A percentile compares a stretch with the other conserved stretches of the same genome.
phyloP scores from a whole-genome alignment of 1,140 invertebrate genomes.

The Diorhabda elongata region DNA sequence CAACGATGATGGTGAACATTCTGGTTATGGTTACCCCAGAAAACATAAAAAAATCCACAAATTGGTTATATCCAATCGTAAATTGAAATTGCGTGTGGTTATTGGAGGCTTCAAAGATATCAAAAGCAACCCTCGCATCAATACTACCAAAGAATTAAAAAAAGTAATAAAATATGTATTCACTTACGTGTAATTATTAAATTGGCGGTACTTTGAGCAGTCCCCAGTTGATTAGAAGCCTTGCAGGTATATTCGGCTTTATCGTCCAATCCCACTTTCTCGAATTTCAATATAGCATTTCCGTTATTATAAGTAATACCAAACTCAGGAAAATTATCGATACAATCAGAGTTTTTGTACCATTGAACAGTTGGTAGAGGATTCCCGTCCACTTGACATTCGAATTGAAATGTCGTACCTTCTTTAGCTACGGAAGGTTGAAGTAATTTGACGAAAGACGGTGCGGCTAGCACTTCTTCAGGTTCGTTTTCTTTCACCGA shows the following conservation, averaged over 20 bases:
- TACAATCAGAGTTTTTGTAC: conserved; percentile 70
- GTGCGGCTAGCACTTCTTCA: conserved; percentile 61
- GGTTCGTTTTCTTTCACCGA: conserved; percentile 70
- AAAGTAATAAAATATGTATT: too few relatives aligned
- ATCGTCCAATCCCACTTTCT: conserved; percentile 56
- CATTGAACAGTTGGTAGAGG: conserved; percentile 75
- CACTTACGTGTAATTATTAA: conserved; percentile 54
- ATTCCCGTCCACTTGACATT: conserved; percentile 68
- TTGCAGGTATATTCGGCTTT: conserved; percentile 63
- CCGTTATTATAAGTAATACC: conserved; percentile 63
- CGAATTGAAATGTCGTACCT: conserved; percentile 62
- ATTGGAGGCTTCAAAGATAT: too few relatives aligned
- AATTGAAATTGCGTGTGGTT: too few relatives aligned
- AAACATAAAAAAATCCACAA: too few relatives aligned
- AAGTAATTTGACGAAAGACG: conserved; percentile 62
- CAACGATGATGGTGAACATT: too few relatives aligned
- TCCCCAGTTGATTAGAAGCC: conserved; percentile 65
- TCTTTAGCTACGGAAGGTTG: conserved; percentile 59
- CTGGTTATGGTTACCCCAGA: too few relatives aligned
- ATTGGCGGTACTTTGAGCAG: conserved; percentile 55
- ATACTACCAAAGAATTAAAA: too few relatives aligned
- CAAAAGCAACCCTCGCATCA: too few relatives aligned
- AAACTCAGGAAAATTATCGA: conserved; percentile 71
- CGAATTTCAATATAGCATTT: conserved; percentile 59
- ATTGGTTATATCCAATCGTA: too few relatives aligned